A percentile compares a stretch with the other conserved stretches of the same genome.
Conservation (phyloP, 2,888 invertebrate species). For the Antitype chi region DNA sequence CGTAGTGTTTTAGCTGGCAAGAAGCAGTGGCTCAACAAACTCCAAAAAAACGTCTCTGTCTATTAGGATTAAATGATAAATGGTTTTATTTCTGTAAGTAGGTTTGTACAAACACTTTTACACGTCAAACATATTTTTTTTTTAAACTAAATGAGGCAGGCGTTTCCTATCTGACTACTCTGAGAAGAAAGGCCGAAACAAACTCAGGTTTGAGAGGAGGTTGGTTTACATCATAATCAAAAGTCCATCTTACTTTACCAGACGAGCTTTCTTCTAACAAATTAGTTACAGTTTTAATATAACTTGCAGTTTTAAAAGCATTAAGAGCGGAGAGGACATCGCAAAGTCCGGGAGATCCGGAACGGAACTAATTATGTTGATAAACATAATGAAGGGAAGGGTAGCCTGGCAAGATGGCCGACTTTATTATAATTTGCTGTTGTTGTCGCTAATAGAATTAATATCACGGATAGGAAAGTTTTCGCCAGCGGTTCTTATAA, state of each 20-base stretch:
- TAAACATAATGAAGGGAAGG: constrained; percentile 40
- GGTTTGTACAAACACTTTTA: not conserved
- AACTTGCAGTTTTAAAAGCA: constrained; percentile 33
- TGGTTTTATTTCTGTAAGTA: too few relatives aligned
- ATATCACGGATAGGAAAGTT: constrained; percentile 21
- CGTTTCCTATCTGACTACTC: too few relatives aligned
- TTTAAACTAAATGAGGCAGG: too few relatives aligned
- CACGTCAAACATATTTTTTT: too few relatives aligned
- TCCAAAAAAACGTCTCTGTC: not conserved
- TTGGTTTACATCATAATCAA: not conserved
- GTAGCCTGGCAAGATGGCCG: constrained; percentile 25
- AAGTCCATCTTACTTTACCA: not conserved
- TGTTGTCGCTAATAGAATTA: constrained; percentile 23
- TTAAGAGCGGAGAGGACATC: constrained; percentile 13
- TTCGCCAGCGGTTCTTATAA: not conserved
- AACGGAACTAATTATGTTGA: constrained; percentile 48
- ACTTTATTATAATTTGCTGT: constrained; percentile 28
- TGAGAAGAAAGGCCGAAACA: too few relatives aligned
- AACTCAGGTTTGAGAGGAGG: too few relatives aligned
- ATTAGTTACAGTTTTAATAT: constrained; percentile 27
- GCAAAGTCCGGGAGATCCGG: constrained; percentile 23
- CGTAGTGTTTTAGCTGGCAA: not conserved
- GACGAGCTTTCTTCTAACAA: constrained; percentile 16
- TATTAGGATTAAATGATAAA: too few relatives aligned
- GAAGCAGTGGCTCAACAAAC: not conserved